Evolutionary conservation across 1,140 invertebrate genomes (phyloP).

Genomic region (Aphelenchoides avenae): DNA sequence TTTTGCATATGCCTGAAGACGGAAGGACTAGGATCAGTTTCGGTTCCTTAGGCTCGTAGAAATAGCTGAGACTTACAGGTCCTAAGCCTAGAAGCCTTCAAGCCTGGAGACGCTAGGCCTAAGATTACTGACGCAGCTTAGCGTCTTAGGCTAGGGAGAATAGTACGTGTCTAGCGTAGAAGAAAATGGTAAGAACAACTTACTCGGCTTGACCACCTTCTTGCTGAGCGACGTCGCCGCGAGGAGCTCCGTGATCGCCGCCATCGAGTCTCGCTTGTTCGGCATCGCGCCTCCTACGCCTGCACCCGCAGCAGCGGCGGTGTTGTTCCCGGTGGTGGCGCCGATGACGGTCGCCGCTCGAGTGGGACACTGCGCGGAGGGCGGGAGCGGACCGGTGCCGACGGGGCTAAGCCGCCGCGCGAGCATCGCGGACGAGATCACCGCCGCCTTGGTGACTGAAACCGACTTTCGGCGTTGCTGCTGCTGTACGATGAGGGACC

Average conservation of each 20-base stretch:
- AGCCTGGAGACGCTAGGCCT: background rate
- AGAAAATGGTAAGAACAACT: conserved; percentile 17
- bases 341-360: conserved; percentile 11
- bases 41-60: too few species aligned
- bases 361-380: too few species aligned
- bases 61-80: too few species aligned
- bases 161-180: background rate
- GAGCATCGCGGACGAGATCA: conserved; percentile 55
- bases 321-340: conserved; percentile 25
- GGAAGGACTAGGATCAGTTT: too few species aligned
- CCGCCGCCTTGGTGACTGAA: conserved; percentile 56
- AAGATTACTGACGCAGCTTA: too few species aligned
- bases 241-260: conserved; percentile 37
- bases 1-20: too few species aligned
- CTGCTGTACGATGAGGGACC: too few species aligned
- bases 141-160: too few species aligned
- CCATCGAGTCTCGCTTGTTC: conserved; percentile 40
- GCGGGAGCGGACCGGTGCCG: conserved; percentile 17
- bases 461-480: too few species aligned
- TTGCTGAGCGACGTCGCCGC: conserved; percentile 41
- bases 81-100: conserved; percentile 1
- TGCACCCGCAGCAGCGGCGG: conserved; percentile 5
- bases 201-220: conserved; percentile 30
- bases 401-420: conserved; percentile 8
- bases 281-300: conserved; percentile 23